Conservation (phyloP, 2,113 vertebrate species). For the Carollia perspicillata region DNA sequence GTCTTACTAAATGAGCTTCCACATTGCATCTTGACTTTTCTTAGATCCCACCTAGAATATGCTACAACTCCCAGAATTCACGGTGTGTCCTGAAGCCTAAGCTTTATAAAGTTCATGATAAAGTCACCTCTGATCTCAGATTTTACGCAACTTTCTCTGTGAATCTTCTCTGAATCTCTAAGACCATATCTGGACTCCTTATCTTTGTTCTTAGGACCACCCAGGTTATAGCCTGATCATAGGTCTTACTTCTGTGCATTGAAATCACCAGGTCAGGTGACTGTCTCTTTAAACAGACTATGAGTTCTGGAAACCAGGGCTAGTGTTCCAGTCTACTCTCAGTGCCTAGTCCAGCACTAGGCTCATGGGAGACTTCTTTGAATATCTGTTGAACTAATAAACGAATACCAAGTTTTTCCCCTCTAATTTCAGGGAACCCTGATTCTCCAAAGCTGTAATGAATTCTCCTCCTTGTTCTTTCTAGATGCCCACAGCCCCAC, state of each 20-base stretch:
- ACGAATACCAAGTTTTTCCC: not conserved
- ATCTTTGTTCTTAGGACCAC: not conserved
- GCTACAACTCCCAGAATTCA: not conserved
- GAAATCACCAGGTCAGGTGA: not conserved
- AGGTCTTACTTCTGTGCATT: not conserved
- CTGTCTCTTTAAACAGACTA: not conserved
- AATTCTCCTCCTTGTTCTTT: not conserved
- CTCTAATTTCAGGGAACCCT: not conserved
- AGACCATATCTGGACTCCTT: not conserved
- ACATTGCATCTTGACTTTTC: not conserved
- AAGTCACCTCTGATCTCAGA: not conserved
- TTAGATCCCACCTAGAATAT: not conserved
- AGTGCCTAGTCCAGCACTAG: not conserved
- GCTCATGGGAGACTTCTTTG: not conserved
- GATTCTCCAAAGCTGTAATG: not conserved
- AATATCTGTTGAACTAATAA: not conserved
- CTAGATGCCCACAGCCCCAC: not conserved
- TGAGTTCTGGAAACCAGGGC: not conserved
- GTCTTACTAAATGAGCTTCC: not conserved
- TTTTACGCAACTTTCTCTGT: not conserved
- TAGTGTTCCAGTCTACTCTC: not conserved
- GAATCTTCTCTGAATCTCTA: conserved; percentile 10
- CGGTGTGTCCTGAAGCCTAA: not conserved
- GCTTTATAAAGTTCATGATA: not conserved
- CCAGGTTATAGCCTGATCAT: not conserved